Evolutionary conservation across 2,797 vertebrate species (phyloP), one percentile per base, ranked within the genome.

Genomic region (Hypotaenidia philippensis): DNA sequence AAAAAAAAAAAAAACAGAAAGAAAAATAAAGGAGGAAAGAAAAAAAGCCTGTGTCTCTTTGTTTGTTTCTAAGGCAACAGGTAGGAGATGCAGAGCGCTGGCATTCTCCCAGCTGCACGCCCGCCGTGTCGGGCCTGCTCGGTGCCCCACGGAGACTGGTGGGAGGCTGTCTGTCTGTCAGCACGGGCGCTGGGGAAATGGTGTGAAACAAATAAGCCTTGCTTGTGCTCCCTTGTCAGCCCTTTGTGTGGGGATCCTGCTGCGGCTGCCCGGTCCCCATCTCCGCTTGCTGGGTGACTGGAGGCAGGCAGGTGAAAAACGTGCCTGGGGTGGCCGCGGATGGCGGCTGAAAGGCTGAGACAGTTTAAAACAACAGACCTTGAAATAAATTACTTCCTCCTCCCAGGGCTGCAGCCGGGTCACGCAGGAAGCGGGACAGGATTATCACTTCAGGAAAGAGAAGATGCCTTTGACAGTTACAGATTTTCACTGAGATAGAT

Each of bases 361-460:
- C 19, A 55, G 45, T 8, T 89, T 78, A 11, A 91, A 84, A 90
- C 75, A 57, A 84, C 84, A 55, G 13, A n/a, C 49, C 70, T 65
- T 47, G n/a, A 95, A 76, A 95, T 94, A 96, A 97, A 97, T 96
- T 47, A 95, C 97, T 98, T 98, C 97, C 95, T 97, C 66, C 64
- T 94, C 61, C n/a, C 25, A 61, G 66, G 91, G 97, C 97, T 95
- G 97, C 96, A 96, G 91, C 88, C 45, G 25, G 97, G 97, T 97
- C 97, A 96, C 8, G 5, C 91, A 85, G 96, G 96, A 97, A 69
- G 83, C 52, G 80, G 75, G 61, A 90, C 95, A 95, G 80, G 94
- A 97, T 97, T 97, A 96, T 96, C 96, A 87, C 32, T 93, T 92
- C 95, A 98, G 97, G 97, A 98, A 98, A 96, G 91, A 97, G 94